Evolutionary conservation across 2,888 invertebrate genomes (phyloP).

Genomic region (Acanthosepion esculentum): DNA sequence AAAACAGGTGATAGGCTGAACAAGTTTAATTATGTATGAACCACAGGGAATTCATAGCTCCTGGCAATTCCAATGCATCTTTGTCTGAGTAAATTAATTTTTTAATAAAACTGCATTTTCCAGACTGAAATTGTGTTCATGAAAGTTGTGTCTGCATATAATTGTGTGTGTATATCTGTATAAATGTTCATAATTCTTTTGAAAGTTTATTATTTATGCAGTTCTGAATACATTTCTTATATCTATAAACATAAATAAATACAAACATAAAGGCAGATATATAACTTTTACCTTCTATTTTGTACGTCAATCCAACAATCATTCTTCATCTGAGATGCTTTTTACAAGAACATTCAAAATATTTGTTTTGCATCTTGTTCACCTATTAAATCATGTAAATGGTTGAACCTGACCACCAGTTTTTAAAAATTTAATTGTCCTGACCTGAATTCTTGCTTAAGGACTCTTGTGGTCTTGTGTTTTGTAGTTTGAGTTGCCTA

Average conservation of each 20-base stretch:
- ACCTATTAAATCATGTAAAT: neutral
- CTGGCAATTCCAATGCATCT: too few relatives aligned
- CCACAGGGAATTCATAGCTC: too few relatives aligned
- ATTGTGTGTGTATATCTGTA: neutral
- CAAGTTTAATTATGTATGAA: too few relatives aligned
- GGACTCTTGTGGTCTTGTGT: neutral
- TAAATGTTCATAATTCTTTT: neutral
- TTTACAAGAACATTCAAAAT: neutral
- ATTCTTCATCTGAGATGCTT: neutral
- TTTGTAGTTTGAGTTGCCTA: neutral
- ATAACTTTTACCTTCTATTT: neutral
- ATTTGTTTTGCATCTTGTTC: neutral
- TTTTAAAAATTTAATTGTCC: neutral
- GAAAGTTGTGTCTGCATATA: neutral
- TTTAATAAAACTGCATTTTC: too few relatives aligned
- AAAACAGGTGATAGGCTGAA: too few relatives aligned
- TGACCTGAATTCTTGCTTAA: neutral
- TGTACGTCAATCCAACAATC: neutral
- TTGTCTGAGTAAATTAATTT: too few relatives aligned
- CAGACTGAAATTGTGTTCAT: too few relatives aligned
- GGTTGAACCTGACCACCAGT: neutral
- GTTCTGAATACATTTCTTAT: neutral
- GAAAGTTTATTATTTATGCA: neutral
- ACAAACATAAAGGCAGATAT: neutral
- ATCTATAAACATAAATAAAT: neutral